Evolutionary conservation across 2,888 invertebrate species (phyloP).

Genomic region (Carpatolechia fugitivella): DNA sequence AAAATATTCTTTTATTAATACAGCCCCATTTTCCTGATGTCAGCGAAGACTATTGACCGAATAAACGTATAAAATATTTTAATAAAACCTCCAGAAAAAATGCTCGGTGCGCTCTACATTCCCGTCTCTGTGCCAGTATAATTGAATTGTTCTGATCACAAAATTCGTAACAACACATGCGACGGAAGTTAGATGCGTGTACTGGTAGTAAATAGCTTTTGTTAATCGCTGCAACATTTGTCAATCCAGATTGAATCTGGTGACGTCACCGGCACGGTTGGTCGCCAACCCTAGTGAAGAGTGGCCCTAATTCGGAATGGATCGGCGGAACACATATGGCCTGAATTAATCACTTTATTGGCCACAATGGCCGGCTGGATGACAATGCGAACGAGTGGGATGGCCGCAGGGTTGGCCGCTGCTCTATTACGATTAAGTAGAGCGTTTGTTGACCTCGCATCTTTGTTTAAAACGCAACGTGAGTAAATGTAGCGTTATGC

Average conservation of each 20-base stretch:
- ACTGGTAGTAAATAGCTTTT: background rate
- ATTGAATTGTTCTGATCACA: background rate
- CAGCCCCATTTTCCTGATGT: background rate
- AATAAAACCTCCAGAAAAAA: background rate
- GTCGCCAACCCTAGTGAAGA: conserved; percentile 29
- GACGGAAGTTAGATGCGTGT: background rate
- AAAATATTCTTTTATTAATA: conserved; percentile 3
- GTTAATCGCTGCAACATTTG: background rate
- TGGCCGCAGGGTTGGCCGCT: conserved; percentile 45
- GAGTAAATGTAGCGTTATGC: conserved; percentile 3
- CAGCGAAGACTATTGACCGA: background rate
- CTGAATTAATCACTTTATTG: conserved; percentile 73
- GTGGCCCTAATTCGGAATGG: conserved; percentile 69
- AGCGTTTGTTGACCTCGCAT: conserved; percentile 50
- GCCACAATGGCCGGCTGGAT: conserved; percentile 53
- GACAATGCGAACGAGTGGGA: conserved; percentile 48
- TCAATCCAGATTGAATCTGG: background rate
- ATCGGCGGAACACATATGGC: conserved; percentile 61
- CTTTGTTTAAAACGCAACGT: conserved; percentile 19
- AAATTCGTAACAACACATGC: background rate
- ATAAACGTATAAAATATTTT: conserved; percentile 2
- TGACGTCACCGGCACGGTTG: conserved; percentile 5
- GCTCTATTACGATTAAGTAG: conserved; percentile 43
- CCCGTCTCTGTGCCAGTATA: background rate
- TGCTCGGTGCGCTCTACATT: background rate